Percentiles rank a stretch among this genome's conserved stretches.
Conservation (phyloP, 2,113 vertebrate species). For the Pavo muticus region DNA sequence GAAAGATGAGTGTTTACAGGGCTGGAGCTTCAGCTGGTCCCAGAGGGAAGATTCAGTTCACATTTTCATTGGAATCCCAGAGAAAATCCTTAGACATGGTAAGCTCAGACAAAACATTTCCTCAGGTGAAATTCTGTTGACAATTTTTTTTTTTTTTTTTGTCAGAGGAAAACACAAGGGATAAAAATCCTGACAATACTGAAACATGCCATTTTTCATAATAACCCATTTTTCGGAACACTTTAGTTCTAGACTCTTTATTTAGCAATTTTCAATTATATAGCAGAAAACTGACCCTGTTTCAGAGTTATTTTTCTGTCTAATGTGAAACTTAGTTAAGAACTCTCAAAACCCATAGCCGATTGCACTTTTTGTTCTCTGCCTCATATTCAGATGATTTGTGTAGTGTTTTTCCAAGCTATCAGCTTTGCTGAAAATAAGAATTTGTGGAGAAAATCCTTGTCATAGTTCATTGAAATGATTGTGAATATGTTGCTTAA, state of each 20-base stretch:
- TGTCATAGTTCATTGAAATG: conserved; percentile 15
- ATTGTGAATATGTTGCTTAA: background rate
- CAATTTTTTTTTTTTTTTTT: too few relatives aligned
- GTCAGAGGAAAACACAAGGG: background rate
- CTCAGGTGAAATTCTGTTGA: background rate
- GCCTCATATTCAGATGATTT: background rate
- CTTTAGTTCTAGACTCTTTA: background rate
- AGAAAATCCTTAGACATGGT: background rate
- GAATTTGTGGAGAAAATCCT: background rate
- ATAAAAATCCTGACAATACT: background rate
- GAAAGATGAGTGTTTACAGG: background rate
- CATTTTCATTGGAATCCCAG: background rate
- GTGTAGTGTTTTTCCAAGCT: conserved; percentile 3
- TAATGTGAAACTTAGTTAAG: background rate
- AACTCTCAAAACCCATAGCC: background rate
- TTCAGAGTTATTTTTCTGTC: background rate
- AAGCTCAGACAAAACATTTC: background rate
- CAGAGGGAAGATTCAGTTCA: background rate
- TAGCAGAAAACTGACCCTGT: background rate
- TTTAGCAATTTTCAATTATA: background rate
- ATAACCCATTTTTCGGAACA: background rate
- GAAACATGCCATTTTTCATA: background rate
- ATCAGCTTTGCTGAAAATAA: background rate
- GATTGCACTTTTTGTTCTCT: background rate
- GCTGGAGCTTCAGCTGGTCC: background rate